A percentile compares a stretch with the other conserved stretches of the same genome.
phyloP scores from a whole-genome alignment of 2,888 invertebrate genomes.

The Blastobasis lacticolella region DNA sequence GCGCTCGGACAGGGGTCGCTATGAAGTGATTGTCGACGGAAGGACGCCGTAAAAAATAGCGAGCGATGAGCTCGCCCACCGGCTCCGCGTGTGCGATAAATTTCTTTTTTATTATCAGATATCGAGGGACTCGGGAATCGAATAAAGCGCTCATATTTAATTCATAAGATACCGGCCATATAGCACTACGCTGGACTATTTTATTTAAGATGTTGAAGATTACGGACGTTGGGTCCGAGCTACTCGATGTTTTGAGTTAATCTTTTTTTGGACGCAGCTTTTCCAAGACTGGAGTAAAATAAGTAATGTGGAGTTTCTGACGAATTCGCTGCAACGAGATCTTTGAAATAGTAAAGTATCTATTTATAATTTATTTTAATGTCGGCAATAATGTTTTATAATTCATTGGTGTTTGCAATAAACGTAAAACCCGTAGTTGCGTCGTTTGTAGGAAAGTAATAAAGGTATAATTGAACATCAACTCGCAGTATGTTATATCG shows the following conservation, averaged over 20 bases:
- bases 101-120: conserved; percentile 75
- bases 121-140: conserved; percentile 74
- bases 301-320: no score
- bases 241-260: conserved; percentile 22
- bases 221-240: conserved; percentile 41
- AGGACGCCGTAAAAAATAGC: conserved; percentile 70
- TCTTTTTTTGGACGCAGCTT: neutral
- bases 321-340: no score
- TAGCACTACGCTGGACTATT: conserved; percentile 66
- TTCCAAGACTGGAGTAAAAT: neutral
- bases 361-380: no score
- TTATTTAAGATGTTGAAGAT: conserved; percentile 71
- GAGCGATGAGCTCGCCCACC: conserved; percentile 52
- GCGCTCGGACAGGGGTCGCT: conserved; percentile 72
- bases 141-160: conserved; percentile 75
- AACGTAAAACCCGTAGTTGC: no score
- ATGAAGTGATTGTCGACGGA: conserved; percentile 73
- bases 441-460: no score
- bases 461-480: no score
- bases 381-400: no score
- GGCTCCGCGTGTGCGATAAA: conserved; percentile 59
- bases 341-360: no score
- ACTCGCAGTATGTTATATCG: no score
- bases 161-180: conserved; percentile 73
- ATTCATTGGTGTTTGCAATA: no score